These are phyloP conservation scores for Rousettus madagascariensis DNA, from an alignment of 2,797 vertebrate species.

Conservation along the genomic window DNA sequence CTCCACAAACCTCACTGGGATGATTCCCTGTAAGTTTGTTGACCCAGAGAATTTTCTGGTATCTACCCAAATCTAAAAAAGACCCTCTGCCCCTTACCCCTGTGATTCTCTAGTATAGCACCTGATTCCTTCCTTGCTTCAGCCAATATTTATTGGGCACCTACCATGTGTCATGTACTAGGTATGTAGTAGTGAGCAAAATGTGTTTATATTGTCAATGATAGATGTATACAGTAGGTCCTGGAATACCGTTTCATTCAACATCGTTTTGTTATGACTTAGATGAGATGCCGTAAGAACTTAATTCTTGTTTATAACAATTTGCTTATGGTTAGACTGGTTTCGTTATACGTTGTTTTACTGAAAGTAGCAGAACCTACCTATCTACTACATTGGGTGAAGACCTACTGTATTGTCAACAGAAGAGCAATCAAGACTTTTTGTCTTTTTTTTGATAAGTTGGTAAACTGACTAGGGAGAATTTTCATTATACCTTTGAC, in stretches of 20 bases:
- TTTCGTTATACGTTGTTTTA: background rate
- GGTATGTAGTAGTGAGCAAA: background rate
- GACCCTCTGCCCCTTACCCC: background rate
- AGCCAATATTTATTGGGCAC: background rate
- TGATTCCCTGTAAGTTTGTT: background rate
- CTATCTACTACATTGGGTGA: background rate
- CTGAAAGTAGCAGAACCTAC: background rate
- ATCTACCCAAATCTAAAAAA: background rate
- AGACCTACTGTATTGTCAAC: background rate
- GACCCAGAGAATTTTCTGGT: background rate
- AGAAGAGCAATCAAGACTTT: background rate
- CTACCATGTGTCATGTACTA: background rate
- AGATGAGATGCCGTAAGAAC: background rate
- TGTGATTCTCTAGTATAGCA: background rate
- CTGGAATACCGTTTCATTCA: background rate
- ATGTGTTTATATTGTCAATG: background rate
- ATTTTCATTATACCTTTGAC: background rate
- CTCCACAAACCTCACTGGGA: background rate
- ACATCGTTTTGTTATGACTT: background rate
- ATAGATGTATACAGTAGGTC: background rate
- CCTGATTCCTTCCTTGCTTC: background rate
- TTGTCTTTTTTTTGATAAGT: background rate
- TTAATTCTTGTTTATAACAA: background rate
- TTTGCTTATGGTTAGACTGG: background rate
- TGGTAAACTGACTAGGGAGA: background rate